Base-by-base conservation (phyloP, 37 sponge, comb jelly and placozoan genomes). In the Cladorhizidae sp. region DNA sequence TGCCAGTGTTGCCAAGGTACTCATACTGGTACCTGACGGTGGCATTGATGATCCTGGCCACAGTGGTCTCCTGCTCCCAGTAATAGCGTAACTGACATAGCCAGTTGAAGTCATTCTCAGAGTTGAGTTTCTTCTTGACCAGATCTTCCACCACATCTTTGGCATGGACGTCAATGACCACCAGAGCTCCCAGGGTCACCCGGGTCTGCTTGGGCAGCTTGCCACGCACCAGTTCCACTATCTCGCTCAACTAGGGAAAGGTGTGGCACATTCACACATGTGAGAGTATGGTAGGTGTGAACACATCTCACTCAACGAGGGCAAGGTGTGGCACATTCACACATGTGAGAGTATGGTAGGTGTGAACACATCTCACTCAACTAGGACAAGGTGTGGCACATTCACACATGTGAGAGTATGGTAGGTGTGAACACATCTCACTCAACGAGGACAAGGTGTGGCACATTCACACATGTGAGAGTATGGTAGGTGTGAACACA, bases 21-120 rank as follows among this genome's bases (percentile, higher is more conserved):
- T 99, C 99, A 69, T 92, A 96, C 51, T 93, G 91, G 76, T 99
- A 99, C 58, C 65, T 81, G 64, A 99, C 97, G 40, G 75, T 57
- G 23, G 99, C 95, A 64, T 95, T 99, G 75, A 82, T 96, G 63
- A 96, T 96, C 43, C 95, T 75, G 41, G 95, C 93, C 5, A 86
- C 33, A 7, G 67, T 75, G 40, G 91, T 70, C 36, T 82, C 71
- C n/a, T 94, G 79, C 78, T 98, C 96, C 99, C 99, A 98, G 77
- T 98, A 98, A 76, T 98, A 98, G 35, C 99, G 67, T 74, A 98
- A 50, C 88, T 98, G 99, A 82, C 96, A 98, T 57, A 95, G 90
- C 99, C 99, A 98, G 42, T 85, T 70, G 73, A 98, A 98, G 79
- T 96, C 96, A 76, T 88, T 95, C 81, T 98, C 99, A 29, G 87